A percentile compares a stretch with the other conserved stretches of the same genome.
Conservation (phyloP, 2,888 invertebrate genomes). For the Mythimna impura region DNA sequence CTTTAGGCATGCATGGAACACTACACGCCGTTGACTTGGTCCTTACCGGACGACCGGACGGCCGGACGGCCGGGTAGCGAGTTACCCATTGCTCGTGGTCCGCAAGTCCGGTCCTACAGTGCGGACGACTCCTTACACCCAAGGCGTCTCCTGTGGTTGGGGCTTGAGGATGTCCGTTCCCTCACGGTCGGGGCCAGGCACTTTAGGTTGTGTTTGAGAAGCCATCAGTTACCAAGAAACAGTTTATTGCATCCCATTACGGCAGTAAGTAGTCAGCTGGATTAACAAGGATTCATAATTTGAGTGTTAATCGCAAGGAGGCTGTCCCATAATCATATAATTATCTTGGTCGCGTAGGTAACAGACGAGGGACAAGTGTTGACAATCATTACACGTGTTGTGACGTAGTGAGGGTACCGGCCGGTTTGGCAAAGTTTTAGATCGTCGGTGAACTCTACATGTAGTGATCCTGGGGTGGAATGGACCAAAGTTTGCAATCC, state of each 20-base stretch:
- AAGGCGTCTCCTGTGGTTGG: no score
- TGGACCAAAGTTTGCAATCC: background rate
- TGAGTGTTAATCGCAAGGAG: conserved; percentile 17
- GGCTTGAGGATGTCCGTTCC: no score
- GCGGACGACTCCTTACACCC: no score
- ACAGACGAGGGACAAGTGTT: conserved; percentile 18
- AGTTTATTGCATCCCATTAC: background rate
- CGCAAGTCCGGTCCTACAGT: no score
- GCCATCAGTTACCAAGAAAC: background rate
- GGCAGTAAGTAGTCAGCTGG: conserved; percentile 6
- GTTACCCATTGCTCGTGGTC: no score
- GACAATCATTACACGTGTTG: conserved; percentile 36
- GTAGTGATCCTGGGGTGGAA: background rate
- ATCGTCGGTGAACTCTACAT: background rate
- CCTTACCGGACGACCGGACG: no score
- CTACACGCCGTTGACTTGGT: no score
- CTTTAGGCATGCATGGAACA: no score
- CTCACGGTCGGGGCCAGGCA: no score
- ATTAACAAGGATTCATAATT: conserved; percentile 26
- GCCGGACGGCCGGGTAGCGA: no score
- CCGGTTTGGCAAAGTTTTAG: background rate
- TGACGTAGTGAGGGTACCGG: background rate
- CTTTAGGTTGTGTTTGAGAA: background rate
- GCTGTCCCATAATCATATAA: conserved; percentile 8
- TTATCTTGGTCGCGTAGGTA: conserved; percentile 12